Evolutionary conservation across 2,888 invertebrate genomes (phyloP).

Genomic region (Agrotis puta): DNA sequence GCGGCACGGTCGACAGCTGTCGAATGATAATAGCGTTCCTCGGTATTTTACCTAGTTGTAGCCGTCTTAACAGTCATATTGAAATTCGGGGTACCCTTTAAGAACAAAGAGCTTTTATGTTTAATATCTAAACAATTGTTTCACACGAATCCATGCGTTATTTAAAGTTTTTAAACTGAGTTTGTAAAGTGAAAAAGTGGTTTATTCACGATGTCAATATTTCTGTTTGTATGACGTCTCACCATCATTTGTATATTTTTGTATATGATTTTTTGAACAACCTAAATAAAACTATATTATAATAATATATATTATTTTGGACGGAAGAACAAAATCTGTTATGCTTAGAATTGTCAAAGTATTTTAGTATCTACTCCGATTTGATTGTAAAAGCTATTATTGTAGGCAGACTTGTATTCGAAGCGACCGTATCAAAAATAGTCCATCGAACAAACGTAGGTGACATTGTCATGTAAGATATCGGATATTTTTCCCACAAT

Average conservation of each 20-base stretch:
- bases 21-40: background rate
- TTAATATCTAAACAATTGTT: background rate
- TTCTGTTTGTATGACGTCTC: background rate
- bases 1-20: no score
- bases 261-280: background rate
- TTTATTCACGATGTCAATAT: background rate
- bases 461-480: conserved; percentile 33
- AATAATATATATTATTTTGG: no score
- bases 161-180: background rate
- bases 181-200: background rate
- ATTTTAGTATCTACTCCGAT: background rate
- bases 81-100: background rate
- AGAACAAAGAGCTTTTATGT: background rate
- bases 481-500: conserved; percentile 1
- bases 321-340: background rate
- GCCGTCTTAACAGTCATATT: background rate
- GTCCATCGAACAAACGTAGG: conserved; percentile 5
- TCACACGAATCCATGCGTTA: background rate
- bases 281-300: no score
- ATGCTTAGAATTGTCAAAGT: background rate
- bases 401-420: conserved; percentile 3
- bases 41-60: background rate
- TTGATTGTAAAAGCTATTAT: conserved; percentile 30
- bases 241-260: background rate
- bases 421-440: conserved; percentile 43